These are phyloP conservation scores for Microdon myrmicae DNA, from an alignment of 2,888 invertebrate species.

Conservation along the genomic window DNA sequence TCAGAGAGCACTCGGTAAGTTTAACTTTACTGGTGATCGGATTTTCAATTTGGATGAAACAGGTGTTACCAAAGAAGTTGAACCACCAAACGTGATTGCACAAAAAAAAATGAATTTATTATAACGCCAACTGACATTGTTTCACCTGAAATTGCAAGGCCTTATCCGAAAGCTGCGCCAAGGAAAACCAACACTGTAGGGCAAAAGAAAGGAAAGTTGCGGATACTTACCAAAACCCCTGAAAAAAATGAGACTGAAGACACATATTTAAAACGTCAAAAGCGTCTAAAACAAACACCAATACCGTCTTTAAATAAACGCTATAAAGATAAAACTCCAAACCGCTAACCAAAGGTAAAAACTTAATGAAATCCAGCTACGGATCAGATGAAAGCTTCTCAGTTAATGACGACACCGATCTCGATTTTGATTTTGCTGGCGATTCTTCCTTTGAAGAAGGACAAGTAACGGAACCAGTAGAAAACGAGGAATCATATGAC, in stretches of 20 bases:
- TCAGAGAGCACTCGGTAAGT: slow-evolving; percentile 21
- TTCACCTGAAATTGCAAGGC: slow-evolving; percentile 18
- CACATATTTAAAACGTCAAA: slow-evolving; percentile 16
- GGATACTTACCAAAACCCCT: slow-evolving; percentile 11
- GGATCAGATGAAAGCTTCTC: slow-evolving; percentile 38
- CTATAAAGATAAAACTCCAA: slow-evolving; percentile 28
- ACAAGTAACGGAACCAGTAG: slow-evolving; percentile 6
- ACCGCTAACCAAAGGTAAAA: slow-evolving; percentile 22
- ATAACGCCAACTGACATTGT: slow-evolving; percentile 9
- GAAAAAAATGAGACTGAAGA: slow-evolving; percentile 18
- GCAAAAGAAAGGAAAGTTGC: slow-evolving; percentile 9
- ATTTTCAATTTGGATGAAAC: slow-evolving; percentile 50
- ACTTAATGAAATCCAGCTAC: slow-evolving; percentile 33
- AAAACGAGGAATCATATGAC: slow-evolving; percentile 3
- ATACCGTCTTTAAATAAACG: slow-evolving; percentile 20
- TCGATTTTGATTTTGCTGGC: slow-evolving; percentile 27
- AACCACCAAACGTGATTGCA: slow-evolving; percentile 41
- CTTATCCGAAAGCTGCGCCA: slow-evolving; percentile 14
- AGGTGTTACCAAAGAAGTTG: slow-evolving; percentile 32
- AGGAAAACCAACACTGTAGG: slow-evolving; percentile 2
- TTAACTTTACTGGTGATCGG: slow-evolving; percentile 22
- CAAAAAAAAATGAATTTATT: slow-evolving; percentile 24
- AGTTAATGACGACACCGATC: slow-evolving; percentile 35
- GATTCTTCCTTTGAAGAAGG: slow-evolving; percentile 16
- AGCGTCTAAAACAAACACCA: slow-evolving; percentile 15